Evolutionary conservation across 1,140 invertebrate genomes (phyloP).

Genomic region (Saccostrea cuccullata): DNA sequence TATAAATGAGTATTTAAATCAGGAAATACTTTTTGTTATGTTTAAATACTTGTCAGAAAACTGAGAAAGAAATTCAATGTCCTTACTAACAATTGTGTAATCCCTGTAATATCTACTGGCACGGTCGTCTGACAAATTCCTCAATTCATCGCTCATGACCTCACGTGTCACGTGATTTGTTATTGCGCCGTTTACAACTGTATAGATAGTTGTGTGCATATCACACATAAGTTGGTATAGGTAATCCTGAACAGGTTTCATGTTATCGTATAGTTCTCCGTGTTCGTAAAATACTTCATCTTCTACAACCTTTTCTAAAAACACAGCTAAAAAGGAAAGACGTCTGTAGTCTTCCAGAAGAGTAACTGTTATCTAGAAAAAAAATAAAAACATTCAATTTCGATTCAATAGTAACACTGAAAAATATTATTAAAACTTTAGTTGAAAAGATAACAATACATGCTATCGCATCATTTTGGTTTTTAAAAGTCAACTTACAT

Average conservation of each 20-base stretch:
- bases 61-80: not conserved
- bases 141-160: not conserved
- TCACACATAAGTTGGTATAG: constrained; percentile 13
- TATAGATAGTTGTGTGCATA: not conserved
- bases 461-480: no score
- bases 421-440: no score
- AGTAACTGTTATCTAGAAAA: not conserved
- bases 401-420: no score
- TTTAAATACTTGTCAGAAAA: not conserved
- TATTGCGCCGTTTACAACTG: not conserved
- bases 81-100: not conserved
- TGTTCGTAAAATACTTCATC: constrained; percentile 5
- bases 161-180: constrained; percentile 16
- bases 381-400: no score
- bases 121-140: not conserved
- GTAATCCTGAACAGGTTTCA: not conserved
- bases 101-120: not conserved
- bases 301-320: not conserved
- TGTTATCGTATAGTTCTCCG: not conserved
- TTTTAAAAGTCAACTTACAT: not conserved
- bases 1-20: not conserved
- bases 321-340: not conserved
- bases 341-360: not conserved
- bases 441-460: no score
- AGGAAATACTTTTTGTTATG: not conserved